phyloP scores from a whole-genome alignment of 2,797 vertebrate genomes.

The Falco cherrug region DNA sequence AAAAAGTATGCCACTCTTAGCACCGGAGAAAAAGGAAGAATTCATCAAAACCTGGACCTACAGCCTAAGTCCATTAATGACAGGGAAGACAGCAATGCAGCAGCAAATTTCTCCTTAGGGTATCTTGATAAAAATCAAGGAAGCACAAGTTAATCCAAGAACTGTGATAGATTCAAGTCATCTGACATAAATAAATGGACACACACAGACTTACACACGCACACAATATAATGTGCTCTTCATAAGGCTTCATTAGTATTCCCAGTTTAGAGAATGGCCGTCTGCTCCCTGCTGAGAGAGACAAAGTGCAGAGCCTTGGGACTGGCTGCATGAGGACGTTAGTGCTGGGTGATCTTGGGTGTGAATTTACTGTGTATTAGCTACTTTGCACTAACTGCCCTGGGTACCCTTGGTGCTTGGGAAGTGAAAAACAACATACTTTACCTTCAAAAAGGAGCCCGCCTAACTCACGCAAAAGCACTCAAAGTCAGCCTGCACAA shows the following conservation, averaged over 20 bases:
- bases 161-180: background rate
- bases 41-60: background rate
- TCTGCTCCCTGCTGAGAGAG: conserved; percentile 39
- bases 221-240: background rate
- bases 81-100: background rate
- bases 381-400: background rate
- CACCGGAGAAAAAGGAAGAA: background rate
- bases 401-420: background rate
- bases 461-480: background rate
- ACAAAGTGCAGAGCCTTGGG: conserved; percentile 16
- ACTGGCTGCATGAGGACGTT: background rate
- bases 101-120: background rate
- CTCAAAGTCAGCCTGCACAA: background rate
- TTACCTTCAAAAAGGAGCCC: background rate
- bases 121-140: background rate
- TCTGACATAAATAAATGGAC: background rate
- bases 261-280: conserved; percentile 7
- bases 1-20: background rate
- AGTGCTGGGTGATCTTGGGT: background rate
- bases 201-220: background rate
- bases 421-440: background rate
- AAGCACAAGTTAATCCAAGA: background rate
- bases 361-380: conserved; percentile 29
- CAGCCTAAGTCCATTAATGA: background rate
- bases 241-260: background rate